Evolutionary conservation across 2,888 invertebrate species (phyloP).

Genomic region (Xestia rhomboidea): DNA sequence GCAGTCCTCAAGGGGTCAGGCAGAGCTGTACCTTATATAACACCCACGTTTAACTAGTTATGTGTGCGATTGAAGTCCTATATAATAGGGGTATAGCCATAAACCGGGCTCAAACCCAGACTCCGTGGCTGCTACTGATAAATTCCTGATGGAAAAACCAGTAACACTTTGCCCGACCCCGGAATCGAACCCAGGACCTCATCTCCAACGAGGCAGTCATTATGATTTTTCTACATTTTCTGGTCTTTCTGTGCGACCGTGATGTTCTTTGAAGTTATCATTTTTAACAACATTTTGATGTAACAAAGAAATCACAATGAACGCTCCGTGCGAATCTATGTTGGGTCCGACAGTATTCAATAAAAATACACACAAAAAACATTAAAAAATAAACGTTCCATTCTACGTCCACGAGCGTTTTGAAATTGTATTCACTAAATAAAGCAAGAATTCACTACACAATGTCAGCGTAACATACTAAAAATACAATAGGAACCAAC

Average conservation of each 20-base stretch:
- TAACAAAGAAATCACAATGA: background rate
- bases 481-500: conserved; percentile 52
- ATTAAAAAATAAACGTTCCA: conserved; percentile 3
- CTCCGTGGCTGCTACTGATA: no score
- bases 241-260: background rate
- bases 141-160: no score
- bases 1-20: no score
- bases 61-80: no score
- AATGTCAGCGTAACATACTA: conserved; percentile 33
- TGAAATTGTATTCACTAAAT: conserved; percentile 48
- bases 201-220: no score
- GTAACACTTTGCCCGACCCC: no score
- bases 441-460: conserved; percentile 45
- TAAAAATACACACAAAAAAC: background rate
- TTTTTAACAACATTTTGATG: background rate
- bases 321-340: background rate
- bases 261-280: background rate
- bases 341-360: background rate
- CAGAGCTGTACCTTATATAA: no score
- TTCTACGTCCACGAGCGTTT: conserved; percentile 26
- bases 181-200: no score
- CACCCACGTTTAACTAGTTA: no score
- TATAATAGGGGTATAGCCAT: no score
- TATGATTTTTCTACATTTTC: background rate
- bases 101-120: no score